A percentile compares a stretch with the other conserved stretches of the same genome.
phyloP scores from a whole-genome alignment of 2,888 invertebrate genomes.

The Euphydryas editha region DNA sequence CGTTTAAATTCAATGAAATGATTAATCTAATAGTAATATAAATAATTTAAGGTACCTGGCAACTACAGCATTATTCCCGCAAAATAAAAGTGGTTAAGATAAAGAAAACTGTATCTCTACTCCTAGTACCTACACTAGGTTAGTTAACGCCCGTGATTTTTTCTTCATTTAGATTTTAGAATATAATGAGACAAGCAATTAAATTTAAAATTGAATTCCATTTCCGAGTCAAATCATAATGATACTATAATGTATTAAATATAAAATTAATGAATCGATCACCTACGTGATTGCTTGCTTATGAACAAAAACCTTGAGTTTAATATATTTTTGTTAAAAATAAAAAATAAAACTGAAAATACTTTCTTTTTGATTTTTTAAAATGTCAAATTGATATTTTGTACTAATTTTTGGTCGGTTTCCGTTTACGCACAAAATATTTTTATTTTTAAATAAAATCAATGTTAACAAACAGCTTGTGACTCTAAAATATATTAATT shows the following conservation, averaged over 20 bases:
- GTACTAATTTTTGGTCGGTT: neutral
- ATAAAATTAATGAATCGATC: conserved; percentile 20
- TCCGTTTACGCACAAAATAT: neutral
- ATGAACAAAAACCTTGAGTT: conserved; percentile 21
- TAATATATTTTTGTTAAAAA: neutral
- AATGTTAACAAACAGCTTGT: no score
- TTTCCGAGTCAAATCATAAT: conserved; percentile 27
- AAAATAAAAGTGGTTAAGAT: no score
- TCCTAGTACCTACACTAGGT: neutral
- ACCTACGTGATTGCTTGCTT: conserved; percentile 7
- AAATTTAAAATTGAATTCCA: conserved; percentile 16
- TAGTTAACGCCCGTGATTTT: neutral
- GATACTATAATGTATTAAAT: conserved; percentile 21
- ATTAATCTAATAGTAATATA: no score
- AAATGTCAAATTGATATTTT: neutral
- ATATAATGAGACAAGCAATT: conserved; percentile 10
- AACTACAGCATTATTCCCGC: no score
- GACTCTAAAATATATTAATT: no score
- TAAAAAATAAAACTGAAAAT: neutral
- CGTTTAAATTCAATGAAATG: no score
- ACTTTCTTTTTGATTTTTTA: neutral
- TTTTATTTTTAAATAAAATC: neutral
- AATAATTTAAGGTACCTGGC: no score
- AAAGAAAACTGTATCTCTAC: neutral
- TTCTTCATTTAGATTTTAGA: neutral